Conservation (phyloP, 2,888 invertebrate species). For the Euplexia lucipara region DNA sequence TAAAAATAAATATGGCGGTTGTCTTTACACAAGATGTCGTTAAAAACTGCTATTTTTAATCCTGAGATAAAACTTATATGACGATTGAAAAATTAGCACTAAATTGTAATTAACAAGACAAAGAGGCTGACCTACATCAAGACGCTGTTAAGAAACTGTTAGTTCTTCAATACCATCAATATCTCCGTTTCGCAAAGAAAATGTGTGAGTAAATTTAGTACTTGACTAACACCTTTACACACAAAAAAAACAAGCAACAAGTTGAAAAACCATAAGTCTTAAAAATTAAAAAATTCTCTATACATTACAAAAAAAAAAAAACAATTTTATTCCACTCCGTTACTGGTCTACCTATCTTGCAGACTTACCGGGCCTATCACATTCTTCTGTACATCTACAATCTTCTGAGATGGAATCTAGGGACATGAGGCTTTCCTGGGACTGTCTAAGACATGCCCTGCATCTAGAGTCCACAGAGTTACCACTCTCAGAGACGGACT, state of each 20-base stretch:
- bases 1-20: too few relatives aligned
- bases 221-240: slow-evolving; percentile 20
- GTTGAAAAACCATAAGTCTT: slow-evolving; percentile 38
- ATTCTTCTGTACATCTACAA: slow-evolving; percentile 79
- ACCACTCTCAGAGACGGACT: slow-evolving; percentile 87
- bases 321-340: slow-evolving; percentile 6
- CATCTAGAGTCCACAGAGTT: slow-evolving; percentile 86
- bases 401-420: slow-evolving; percentile 87
- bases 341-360: slow-evolving; percentile 72
- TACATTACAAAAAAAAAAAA: slow-evolving; percentile 33
- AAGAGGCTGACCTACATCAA: too few relatives aligned
- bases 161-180: neutral
- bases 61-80: too few relatives aligned
- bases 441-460: slow-evolving; percentile 81
- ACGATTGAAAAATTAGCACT: too few relatives aligned
- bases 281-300: slow-evolving; percentile 38
- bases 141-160: too few relatives aligned
- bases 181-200: neutral
- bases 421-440: slow-evolving; percentile 88
- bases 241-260: slow-evolving; percentile 33
- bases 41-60: too few relatives aligned
- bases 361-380: slow-evolving; percentile 77
- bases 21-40: too few relatives aligned
- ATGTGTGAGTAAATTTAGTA: neutral
- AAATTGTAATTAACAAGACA: too few relatives aligned